Conservation (phyloP, 1,140 invertebrate species). For the Drosophila hydei region DNA sequence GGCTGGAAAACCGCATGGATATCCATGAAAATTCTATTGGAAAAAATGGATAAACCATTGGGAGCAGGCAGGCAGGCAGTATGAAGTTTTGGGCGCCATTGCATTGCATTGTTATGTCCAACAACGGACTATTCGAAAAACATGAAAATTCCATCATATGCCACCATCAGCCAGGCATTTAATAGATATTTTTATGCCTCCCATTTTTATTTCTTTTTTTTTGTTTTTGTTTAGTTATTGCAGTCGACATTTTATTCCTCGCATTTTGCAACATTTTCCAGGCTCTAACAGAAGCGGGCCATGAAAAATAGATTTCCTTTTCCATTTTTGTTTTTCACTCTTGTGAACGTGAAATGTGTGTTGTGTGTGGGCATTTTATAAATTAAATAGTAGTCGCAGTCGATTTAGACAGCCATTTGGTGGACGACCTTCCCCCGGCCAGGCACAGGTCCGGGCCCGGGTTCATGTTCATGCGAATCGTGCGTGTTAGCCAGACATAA, state of each 20-base stretch:
- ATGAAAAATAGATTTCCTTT: constrained; percentile 45
- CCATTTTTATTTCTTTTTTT: constrained; percentile 11
- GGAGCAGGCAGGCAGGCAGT: neutral
- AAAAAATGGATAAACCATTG: constrained; percentile 8
- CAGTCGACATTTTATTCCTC: neutral
- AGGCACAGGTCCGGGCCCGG: neutral
- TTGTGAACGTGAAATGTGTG: constrained; percentile 28
- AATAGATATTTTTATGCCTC: constrained; percentile 41
- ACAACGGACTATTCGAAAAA: constrained; percentile 37
- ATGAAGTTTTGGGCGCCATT: neutral
- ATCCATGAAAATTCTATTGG: constrained; percentile 17
- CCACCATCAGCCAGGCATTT: constrained; percentile 60
- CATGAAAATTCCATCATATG: constrained; percentile 72
- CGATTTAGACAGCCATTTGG: constrained; percentile 53
- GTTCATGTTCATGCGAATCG: constrained; percentile 18
- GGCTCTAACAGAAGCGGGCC: constrained; percentile 42
- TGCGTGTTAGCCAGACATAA: constrained; percentile 74
- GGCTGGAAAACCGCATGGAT: constrained; percentile 25
- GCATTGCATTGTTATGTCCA: constrained; percentile 2
- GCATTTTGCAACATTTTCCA: constrained; percentile 51
- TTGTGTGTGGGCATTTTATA: constrained; percentile 58
- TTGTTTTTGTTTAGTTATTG: constrained; percentile 9
- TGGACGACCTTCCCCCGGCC: neutral
- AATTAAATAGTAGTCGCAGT: constrained; percentile 75
- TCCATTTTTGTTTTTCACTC: constrained; percentile 10